Conservation (phyloP, 2,888 invertebrate genomes). For the Seira musarum region DNA sequence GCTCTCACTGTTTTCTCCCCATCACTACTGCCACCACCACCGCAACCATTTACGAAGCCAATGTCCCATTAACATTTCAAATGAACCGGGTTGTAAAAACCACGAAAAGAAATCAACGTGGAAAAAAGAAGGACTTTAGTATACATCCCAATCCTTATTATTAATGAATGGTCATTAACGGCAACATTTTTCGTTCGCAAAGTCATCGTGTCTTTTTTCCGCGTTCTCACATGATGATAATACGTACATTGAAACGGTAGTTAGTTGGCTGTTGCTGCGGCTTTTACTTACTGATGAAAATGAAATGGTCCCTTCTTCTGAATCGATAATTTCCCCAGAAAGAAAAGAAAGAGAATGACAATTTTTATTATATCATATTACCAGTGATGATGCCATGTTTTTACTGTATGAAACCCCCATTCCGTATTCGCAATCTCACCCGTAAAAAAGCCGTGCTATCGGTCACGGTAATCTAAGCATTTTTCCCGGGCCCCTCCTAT, state of each 20-base stretch:
- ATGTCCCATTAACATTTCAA: conserved; percentile 60
- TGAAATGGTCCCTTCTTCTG: conserved; percentile 37
- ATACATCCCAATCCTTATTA: conserved; percentile 52
- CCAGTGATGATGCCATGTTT: not conserved
- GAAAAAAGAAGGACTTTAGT: conserved; percentile 16
- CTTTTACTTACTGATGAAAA: conserved; percentile 28
- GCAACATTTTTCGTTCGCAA: conserved; percentile 60
- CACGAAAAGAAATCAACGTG: conserved; percentile 44
- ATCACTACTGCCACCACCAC: no score
- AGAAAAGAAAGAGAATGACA: conserved; percentile 18
- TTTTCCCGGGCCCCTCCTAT: conserved; percentile 53
- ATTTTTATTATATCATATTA: conserved; percentile 32
- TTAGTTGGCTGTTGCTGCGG: not conserved
- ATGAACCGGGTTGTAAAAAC: conserved; percentile 48
- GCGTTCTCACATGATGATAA: conserved; percentile 50
- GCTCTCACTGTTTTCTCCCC: conserved; percentile 25
- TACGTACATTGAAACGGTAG: not conserved
- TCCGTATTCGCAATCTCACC: not conserved
- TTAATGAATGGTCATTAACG: conserved; percentile 62
- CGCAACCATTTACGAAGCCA: conserved; percentile 20
- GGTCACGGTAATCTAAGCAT: conserved; percentile 20
- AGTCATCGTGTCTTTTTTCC: conserved; percentile 51
- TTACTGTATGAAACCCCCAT: not conserved
- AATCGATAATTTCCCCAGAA: conserved; percentile 43
- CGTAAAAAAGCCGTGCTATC: no score